These are phyloP conservation scores for Lithophane semibrunnea DNA, from an alignment of 2,888 invertebrate genomes.

Conservation along the genomic window DNA sequence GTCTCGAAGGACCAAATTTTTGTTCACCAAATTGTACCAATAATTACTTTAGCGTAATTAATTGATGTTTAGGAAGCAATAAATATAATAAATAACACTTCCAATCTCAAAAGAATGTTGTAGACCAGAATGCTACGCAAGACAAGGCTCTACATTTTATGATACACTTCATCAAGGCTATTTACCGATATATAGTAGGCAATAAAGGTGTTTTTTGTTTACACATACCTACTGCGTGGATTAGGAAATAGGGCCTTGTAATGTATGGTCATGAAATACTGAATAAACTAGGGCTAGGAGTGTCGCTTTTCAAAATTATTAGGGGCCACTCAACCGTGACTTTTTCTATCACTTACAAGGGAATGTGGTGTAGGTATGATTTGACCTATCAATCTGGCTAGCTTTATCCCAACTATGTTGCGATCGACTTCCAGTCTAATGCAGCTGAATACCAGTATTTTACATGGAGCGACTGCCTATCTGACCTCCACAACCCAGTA, in stretches of 20 bases:
- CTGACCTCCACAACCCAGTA: no score
- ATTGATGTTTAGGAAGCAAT: conserved; percentile 7
- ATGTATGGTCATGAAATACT: conserved; percentile 34
- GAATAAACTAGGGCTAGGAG: conserved; percentile 42
- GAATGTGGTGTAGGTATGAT: background rate
- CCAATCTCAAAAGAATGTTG: background rate
- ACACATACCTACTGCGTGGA: conserved; percentile 11
- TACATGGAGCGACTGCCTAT: no score
- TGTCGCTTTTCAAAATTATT: conserved; percentile 42
- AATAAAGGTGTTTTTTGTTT: conserved; percentile 48
- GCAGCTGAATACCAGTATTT: no score
- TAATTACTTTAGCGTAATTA: background rate
- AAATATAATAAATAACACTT: background rate
- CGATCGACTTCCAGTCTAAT: no score
- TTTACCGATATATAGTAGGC: background rate
- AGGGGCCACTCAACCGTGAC: conserved; percentile 25
- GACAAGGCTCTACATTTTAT: conserved; percentile 15
- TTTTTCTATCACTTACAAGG: conserved; percentile 8
- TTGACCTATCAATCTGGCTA: background rate
- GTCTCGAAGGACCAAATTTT: conserved; percentile 13
- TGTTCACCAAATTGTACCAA: background rate
- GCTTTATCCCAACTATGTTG: no score
- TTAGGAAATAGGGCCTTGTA: conserved; percentile 49
- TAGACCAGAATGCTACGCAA: background rate
- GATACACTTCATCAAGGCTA: conserved; percentile 27